A percentile compares a stretch with the other conserved stretches of the same genome.
Evolutionary conservation across 2,113 vertebrate genomes (phyloP).

Genomic region (Callionymus lyra): DNA sequence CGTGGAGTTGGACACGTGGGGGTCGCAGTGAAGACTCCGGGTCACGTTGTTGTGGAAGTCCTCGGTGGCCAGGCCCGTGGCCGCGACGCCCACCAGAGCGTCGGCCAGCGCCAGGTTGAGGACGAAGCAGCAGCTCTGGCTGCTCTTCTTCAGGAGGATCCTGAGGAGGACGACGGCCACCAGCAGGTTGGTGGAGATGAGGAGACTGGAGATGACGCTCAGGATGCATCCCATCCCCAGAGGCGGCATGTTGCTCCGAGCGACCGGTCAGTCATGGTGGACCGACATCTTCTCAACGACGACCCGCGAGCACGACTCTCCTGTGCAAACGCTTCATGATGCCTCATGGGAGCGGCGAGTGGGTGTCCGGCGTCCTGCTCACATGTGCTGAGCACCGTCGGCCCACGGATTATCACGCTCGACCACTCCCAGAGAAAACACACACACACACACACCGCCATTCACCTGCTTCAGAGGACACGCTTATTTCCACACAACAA

Average conservation of each 20-base stretch:
- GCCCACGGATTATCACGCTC: too few relatives aligned
- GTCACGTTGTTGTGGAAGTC: constrained; percentile 49
- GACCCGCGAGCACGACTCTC: too few relatives aligned
- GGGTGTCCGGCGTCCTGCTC: too few relatives aligned
- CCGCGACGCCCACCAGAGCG: constrained; percentile 72
- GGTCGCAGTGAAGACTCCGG: neutral
- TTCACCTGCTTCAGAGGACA: too few relatives aligned
- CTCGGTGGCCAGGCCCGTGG: constrained; percentile 68
- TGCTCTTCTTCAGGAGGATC: constrained; percentile 68
- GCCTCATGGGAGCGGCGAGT: too few relatives aligned
- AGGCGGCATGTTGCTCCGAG: neutral
- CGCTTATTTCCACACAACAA: too few relatives aligned
- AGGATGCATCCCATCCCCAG: constrained; percentile 64
- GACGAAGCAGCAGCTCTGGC: constrained; percentile 76
- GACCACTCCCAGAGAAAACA: too few relatives aligned
- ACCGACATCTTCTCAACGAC: too few relatives aligned
- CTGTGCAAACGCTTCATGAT: too few relatives aligned
- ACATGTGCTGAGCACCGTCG: too few relatives aligned
- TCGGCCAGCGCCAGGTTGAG: constrained; percentile 82
- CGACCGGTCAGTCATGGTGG: neutral
- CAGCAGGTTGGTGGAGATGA: constrained; percentile 72
- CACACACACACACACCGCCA: too few relatives aligned
- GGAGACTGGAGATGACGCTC: constrained; percentile 68
- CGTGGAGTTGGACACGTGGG: neutral
- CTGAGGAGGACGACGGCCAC: constrained; percentile 64